These are phyloP conservation scores for Laticauda laticaudata DNA, from an alignment of 2,113 vertebrate species.

Conservation along the genomic window DNA sequence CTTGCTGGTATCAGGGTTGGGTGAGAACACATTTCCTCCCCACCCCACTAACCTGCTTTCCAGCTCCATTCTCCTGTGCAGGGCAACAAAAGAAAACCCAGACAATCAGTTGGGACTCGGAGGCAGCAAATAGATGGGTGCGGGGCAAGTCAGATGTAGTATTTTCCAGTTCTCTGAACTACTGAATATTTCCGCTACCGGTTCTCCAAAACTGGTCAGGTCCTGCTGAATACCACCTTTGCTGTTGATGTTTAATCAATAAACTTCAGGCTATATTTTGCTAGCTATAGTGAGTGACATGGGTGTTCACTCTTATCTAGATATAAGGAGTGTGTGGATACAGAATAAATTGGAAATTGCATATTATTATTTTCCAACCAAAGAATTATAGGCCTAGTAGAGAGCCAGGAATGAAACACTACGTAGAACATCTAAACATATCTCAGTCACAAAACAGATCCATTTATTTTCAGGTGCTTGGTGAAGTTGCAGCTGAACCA, in stretches of 20 bases:
- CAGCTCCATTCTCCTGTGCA: too few relatives aligned
- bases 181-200: too few relatives aligned
- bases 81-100: too few relatives aligned
- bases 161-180: too few relatives aligned
- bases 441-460: not conserved
- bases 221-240: too few relatives aligned
- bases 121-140: too few relatives aligned
- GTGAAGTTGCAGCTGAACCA: not conserved
- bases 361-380: not conserved
- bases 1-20: too few relatives aligned
- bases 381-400: not conserved
- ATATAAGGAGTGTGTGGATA: not conserved
- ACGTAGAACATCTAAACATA: not conserved
- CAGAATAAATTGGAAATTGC: not conserved
- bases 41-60: too few relatives aligned
- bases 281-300: not conserved
- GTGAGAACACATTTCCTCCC: too few relatives aligned
- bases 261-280: not conserved
- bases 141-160: too few relatives aligned
- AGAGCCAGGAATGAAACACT: not conserved
- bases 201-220: too few relatives aligned
- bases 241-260: not conserved
- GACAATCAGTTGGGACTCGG: too few relatives aligned
- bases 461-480: not conserved
- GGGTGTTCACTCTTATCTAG: not conserved